Base-by-base conservation (phyloP, 2,888 invertebrate species). In the Oscheius sp. region DNA sequence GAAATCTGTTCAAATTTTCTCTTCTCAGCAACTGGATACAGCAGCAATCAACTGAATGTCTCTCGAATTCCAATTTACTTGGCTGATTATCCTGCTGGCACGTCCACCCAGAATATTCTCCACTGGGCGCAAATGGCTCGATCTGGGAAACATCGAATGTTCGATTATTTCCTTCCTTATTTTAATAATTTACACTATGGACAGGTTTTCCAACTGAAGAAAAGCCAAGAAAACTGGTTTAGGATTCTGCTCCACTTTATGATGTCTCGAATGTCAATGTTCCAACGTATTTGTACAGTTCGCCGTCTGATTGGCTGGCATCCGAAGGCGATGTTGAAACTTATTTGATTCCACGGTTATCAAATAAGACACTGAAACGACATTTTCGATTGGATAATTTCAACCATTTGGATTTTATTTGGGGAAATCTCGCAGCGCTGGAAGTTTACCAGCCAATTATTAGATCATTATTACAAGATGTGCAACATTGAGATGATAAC, bases 1-100 rank as follows among this genome's bases (percentile, higher is more conserved):
- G 21, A 16, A 5, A 16, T 49, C 21, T 49, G 49, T 49, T 49
- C 49, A 5, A 49, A 49, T 13, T 13, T 16, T 5, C 82, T 95
- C 72, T 94, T 94, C 87, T 89, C 93, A 13, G 85, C 94, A 0
- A 92, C 92, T 78, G 95, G 95, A 93, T 88, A 86, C 0, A 84
- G 86, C 23, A 86, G 82, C 56, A 70, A 82, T 49, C 85, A 88
- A 69, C 76, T 85, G 74, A 88, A 88, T 70, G 55, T 90, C 90
- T 89, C 89, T 45, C 88, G 91, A 6, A 76, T 90, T 16, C 89
- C 90, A 12, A 89, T 91, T 1, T 90, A 90, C 76, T 77, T 89
- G 6, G 77, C 85, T 27, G 89, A 89, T 72, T 84, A 85, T 58
- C 90, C 90, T 0, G 90, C 89, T 9, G 90, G 90, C 6, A 90